Conservation (phyloP, 2,113 vertebrate species). For the Chloropsis hardwickii region DNA sequence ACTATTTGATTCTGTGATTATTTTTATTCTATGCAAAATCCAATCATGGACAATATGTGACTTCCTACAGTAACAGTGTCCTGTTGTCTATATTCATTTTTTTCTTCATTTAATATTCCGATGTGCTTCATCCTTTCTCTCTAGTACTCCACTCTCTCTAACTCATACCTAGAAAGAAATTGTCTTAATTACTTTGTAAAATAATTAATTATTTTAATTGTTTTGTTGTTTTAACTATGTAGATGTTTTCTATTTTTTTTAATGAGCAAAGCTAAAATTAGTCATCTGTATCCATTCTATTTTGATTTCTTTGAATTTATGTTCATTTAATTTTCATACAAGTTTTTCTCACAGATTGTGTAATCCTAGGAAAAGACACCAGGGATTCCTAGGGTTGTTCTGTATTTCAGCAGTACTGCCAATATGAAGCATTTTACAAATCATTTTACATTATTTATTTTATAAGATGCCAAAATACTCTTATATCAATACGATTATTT, state of each 20-base stretch:
- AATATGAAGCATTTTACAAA: not conserved
- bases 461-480: not conserved
- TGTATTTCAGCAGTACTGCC: not conserved
- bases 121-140: not conserved
- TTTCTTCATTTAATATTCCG: not conserved
- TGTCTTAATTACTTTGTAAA: not conserved
- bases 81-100: not conserved
- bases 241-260: not conserved
- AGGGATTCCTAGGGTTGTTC: not conserved
- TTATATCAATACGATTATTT: not conserved
- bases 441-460: not conserved
- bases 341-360: not conserved
- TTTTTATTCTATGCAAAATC: not conserved
- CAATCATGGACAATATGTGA: not conserved
- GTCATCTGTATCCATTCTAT: not conserved
- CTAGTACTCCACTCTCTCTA: not conserved
- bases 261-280: not conserved
- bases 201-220: not conserved
- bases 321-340: not conserved
- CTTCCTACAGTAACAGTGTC: not conserved
- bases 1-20: not conserved
- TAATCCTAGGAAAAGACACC: not conserved
- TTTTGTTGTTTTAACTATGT: not conserved
- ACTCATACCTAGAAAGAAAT: not conserved
- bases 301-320: not conserved